phyloP scores from a whole-genome alignment of 2,113 vertebrate species.

The Brachyhypopomus gauderio region DNA sequence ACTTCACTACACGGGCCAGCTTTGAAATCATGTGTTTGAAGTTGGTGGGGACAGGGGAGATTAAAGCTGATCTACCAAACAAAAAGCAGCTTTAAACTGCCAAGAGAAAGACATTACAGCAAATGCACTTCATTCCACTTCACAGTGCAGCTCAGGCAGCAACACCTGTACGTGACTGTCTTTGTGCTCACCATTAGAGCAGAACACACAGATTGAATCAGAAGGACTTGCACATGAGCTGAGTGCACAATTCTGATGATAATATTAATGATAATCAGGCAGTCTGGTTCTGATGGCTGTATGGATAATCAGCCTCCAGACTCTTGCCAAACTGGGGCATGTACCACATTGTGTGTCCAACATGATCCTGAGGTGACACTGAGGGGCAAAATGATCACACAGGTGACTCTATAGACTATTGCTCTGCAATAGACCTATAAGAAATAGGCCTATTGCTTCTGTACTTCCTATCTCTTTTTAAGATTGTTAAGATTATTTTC shows the following conservation, averaged over 20 bases:
- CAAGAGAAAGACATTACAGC: constrained; percentile 1
- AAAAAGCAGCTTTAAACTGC: constrained; percentile 28
- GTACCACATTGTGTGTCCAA: constrained; percentile 30
- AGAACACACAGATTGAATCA: neutral
- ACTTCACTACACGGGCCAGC: neutral
- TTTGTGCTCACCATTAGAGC: neutral
- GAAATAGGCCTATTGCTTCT: too few species aligned
- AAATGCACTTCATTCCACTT: constrained; percentile 25
- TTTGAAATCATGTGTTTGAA: constrained; percentile 33
- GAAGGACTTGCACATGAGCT: neutral
- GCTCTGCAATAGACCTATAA: too few species aligned
- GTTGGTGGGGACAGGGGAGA: neutral
- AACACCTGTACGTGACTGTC: constrained; percentile 11
- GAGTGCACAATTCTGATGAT: constrained; percentile 1
- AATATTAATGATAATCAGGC: constrained; percentile 26
- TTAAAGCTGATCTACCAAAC: constrained; percentile 18
- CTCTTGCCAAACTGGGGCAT: constrained; percentile 38
- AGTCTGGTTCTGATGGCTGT: constrained; percentile 21
- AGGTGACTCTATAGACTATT: neutral
- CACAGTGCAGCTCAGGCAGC: neutral
- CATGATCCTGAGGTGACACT: constrained; percentile 18
- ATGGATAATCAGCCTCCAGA: constrained; percentile 36
- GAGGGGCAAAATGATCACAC: neutral
- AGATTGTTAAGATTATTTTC: too few species aligned
- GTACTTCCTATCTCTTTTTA: too few species aligned